A percentile compares a stretch with the other conserved stretches of the same genome.
Evolutionary conservation across 2,797 vertebrate genomes (phyloP).

Genomic region (Girardinus metallicus): DNA sequence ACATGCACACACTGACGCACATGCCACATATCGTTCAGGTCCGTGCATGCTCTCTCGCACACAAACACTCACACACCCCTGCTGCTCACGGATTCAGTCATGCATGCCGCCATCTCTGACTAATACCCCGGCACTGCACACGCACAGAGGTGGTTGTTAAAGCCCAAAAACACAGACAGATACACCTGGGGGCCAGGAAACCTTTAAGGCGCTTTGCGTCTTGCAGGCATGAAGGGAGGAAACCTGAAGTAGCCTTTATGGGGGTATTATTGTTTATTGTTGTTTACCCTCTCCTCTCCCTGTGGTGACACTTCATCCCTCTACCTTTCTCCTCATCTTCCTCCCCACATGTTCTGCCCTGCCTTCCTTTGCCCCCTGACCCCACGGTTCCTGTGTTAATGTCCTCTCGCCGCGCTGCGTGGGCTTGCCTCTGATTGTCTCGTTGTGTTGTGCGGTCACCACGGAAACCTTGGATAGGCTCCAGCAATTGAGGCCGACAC

Average conservation of each 20-base stretch:
- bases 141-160: constrained; percentile 34
- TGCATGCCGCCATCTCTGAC: constrained; percentile 71
- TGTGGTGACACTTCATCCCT: constrained; percentile 49
- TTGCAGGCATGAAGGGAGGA: constrained; percentile 56
- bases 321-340: constrained; percentile 60
- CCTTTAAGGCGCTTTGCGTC: constrained; percentile 69
- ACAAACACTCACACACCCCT: constrained; percentile 34
- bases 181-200: constrained; percentile 58
- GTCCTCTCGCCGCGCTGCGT: constrained; percentile 85
- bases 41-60: constrained; percentile 46
- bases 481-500: constrained; percentile 84
- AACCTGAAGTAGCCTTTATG: constrained; percentile 67
- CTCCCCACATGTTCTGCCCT: constrained; percentile 57
- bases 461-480: constrained; percentile 88
- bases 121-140: constrained; percentile 43
- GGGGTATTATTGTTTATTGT: constrained; percentile 68
- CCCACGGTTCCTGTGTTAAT: constrained; percentile 83
- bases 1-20: constrained; percentile 47
- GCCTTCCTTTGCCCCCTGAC: constrained; percentile 78
- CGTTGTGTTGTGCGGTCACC: constrained; percentile 87
- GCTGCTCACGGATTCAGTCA: constrained; percentile 72
- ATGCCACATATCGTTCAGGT: constrained; percentile 54
- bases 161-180: constrained; percentile 56
- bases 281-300: constrained; percentile 61
- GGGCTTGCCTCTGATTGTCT: constrained; percentile 88